Evolutionary conservation across 2,888 invertebrate genomes (phyloP).

Genomic region (Pelosia muscerda): DNA sequence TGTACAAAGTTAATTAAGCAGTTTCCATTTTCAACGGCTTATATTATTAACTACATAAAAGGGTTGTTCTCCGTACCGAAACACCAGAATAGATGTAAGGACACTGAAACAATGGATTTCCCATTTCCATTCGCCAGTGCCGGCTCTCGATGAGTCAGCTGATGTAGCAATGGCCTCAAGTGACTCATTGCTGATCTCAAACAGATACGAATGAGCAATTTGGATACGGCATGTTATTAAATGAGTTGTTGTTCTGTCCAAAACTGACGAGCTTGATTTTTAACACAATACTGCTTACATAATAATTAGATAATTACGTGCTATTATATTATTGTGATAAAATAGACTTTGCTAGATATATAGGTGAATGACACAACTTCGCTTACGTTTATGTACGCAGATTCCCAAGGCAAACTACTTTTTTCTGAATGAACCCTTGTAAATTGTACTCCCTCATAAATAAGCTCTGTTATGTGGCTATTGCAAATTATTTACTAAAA

Average conservation of each 20-base stretch:
- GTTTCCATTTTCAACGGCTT: background rate
- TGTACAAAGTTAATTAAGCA: background rate
- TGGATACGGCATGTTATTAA: slow-evolving; percentile 57
- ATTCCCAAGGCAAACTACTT: too few species aligned
- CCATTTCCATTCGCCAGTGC: slow-evolving; percentile 69
- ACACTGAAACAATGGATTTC: slow-evolving; percentile 78
- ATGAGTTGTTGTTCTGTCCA: slow-evolving; percentile 17
- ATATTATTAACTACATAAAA: background rate
- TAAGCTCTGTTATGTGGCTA: background rate
- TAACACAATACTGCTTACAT: slow-evolving; percentile 5
- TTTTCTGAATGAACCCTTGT: background rate
- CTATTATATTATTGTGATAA: background rate
- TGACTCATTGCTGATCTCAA: slow-evolving; percentile 78
- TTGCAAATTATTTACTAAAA: too few species aligned
- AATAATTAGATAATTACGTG: background rate
- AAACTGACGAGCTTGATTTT: slow-evolving; percentile 20
- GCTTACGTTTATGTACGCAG: background rate
- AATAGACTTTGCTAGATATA: background rate
- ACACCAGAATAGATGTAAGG: slow-evolving; percentile 60
- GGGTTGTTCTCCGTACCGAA: slow-evolving; percentile 22
- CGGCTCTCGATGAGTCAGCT: slow-evolving; percentile 80
- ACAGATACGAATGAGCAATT: slow-evolving; percentile 62
- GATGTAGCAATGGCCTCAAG: slow-evolving; percentile 75
- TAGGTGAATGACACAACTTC: background rate
- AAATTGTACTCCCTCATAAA: background rate